Evolutionary conservation across 64 coral and sea anemone genomes (phyloP), one percentile per base, ranked within the genome.

Genomic region (Dendronephthya gigantea): DNA sequence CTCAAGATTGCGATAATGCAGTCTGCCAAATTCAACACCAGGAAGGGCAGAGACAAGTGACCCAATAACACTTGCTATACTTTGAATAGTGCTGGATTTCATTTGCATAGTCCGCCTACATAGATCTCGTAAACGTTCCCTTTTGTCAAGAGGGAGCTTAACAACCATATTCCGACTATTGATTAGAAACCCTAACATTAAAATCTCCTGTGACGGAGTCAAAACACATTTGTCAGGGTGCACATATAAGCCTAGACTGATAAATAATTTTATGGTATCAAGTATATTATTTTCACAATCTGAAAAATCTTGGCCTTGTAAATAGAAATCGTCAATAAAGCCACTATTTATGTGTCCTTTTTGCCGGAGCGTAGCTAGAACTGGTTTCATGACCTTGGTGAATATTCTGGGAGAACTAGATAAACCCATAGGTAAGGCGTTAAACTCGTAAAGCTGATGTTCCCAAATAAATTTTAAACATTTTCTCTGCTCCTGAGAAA

Each of bases 361-460:
- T 34, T 89, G 74, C 36, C 87, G 35, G 8, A 89, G 50, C 13
- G 48, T 82, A n/a, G 7, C 87, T 23, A 89, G 39, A 39, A 65
- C 27, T 17, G 87, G 87, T 58, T 89, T 89, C 43, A 83, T 85
- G n/a, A 85, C 40, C 27, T 85, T 85, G 10, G 83, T 85, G 33
- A 88, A 88, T 58, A 88, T 88, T 48, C 87, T 88, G 52, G 87
- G 87, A 31, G 87, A 88, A 88, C 87, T 88, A 28, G 40, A 82
- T 70, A 88, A 52, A 13, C 70, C 87, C 87, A 88, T 51, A 41
- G 87, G 87, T n/a, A 88, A 48, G 25, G 40, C 43, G 0, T 30
- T 83, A 83, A 83, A 88, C 29, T 72, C 85, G 35, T 87, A 87
- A 66, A 66, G 58, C 22, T 66, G 58, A 8, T 30, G 2, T 3